Conservation (phyloP, 2,113 vertebrate genomes). For the Spheniscus mendiculus region DNA sequence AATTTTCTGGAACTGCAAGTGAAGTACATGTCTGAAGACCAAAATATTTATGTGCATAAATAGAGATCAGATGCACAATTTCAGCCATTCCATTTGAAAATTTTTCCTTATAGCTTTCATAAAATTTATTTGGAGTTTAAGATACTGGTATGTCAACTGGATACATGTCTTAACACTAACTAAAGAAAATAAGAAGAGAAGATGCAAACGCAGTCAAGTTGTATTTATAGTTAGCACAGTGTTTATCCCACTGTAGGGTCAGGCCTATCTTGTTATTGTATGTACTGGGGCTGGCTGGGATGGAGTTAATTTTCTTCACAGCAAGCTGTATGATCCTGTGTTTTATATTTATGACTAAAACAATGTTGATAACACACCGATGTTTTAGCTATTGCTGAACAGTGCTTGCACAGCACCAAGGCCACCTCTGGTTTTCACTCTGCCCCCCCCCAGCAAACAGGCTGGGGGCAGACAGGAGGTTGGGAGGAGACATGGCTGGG, state of each 20-base stretch:
- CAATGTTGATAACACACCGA: not conserved
- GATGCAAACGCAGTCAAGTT: not conserved
- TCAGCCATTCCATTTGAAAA: not conserved
- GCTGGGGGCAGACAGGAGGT: not conserved
- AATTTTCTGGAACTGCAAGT: not conserved
- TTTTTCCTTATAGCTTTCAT: not conserved
- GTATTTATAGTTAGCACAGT: not conserved
- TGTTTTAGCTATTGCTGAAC: not conserved
- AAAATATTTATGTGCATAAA: not conserved
- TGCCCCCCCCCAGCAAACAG: not conserved
- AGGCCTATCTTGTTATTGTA: not conserved
- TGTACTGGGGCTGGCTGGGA: not conserved
- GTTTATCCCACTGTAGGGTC: not conserved
- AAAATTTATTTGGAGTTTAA: not conserved
- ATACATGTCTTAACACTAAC: not conserved
- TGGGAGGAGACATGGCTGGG: not conserved
- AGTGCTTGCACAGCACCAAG: not conserved
- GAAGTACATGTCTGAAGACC: not conserved
- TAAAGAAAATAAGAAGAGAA: not conserved
- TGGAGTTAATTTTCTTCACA: not conserved
- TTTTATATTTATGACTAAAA: not conserved
- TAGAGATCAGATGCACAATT: not conserved
- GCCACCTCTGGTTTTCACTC: not conserved
- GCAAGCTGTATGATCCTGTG: not conserved
- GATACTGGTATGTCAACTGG: not conserved